These are phyloP conservation scores for Chrysogorgia sp. DNA, from an alignment of 92 coral and sea anemone species.

Conservation along the genomic window DNA sequence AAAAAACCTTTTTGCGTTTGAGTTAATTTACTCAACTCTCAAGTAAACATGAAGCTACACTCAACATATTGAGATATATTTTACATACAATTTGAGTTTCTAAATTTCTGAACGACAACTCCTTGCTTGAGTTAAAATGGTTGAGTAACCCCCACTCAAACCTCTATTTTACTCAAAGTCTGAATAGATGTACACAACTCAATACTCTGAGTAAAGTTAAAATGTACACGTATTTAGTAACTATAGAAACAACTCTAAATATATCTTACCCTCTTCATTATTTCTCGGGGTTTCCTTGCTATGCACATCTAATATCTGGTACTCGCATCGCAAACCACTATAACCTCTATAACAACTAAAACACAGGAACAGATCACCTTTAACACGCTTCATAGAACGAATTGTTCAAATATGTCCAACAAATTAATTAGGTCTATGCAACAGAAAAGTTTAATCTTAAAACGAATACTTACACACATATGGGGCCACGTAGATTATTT, in stretches of 20 bases:
- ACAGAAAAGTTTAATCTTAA: neutral
- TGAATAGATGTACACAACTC: too few species aligned
- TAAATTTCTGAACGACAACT: too few species aligned
- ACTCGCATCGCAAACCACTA: slow-evolving; percentile 5
- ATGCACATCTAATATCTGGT: neutral
- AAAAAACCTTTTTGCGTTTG: too few species aligned
- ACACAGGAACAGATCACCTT: neutral
- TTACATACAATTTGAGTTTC: too few species aligned
- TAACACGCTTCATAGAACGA: neutral
- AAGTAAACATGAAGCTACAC: too few species aligned
- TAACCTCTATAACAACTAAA: slow-evolving; percentile 16
- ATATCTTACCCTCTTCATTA: neutral
- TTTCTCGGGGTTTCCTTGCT: neutral
- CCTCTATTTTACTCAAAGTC: too few species aligned
- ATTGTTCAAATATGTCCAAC: neutral
- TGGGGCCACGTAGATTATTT: slow-evolving; percentile 5
- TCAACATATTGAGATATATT: too few species aligned
- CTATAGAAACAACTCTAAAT: neutral
- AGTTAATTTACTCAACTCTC: too few species aligned
- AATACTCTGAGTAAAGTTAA: too few species aligned
- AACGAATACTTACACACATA: neutral
- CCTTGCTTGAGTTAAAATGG: too few species aligned
- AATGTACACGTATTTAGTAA: neutral
- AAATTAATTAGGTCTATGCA: neutral
- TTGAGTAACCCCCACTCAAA: too few species aligned